Conservation (phyloP, 1,140 invertebrate genomes). For the Drosophila aff. region DNA sequence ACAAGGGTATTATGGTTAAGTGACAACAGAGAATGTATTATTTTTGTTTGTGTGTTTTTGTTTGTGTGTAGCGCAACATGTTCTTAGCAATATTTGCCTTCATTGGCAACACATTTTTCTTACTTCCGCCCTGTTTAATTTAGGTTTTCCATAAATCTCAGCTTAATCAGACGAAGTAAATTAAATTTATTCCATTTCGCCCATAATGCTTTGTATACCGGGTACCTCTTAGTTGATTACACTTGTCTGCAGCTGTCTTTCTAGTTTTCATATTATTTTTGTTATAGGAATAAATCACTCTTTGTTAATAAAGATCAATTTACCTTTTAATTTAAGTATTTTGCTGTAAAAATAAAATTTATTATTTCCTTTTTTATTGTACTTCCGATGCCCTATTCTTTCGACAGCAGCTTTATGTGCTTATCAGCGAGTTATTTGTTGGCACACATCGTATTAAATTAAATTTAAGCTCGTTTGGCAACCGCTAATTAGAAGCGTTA, state of each 20-base stretch:
- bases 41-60: no score
- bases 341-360: not conserved
- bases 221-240: not conserved
- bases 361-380: not conserved
- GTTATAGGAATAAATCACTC: no score
- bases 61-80: not conserved
- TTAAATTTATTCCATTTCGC: no score
- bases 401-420: not conserved
- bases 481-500: slow-evolving; percentile 68
- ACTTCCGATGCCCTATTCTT: not conserved
- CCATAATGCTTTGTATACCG: no score
- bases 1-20: not conserved
- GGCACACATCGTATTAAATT: slow-evolving; percentile 42
- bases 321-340: not conserved
- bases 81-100: not conserved
- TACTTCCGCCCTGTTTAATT: not conserved
- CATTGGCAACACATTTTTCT: not conserved
- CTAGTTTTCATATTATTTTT: no score
- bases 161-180: no score
- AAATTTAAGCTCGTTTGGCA: slow-evolving; percentile 54
- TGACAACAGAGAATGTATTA: no score
- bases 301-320: not conserved
- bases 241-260: no score
- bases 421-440: slow-evolving; percentile 3
- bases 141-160: no score